Evolutionary conservation across 1,140 invertebrate species (phyloP), one percentile per base, ranked within the genome.

Genomic region (Euschistus heros): DNA sequence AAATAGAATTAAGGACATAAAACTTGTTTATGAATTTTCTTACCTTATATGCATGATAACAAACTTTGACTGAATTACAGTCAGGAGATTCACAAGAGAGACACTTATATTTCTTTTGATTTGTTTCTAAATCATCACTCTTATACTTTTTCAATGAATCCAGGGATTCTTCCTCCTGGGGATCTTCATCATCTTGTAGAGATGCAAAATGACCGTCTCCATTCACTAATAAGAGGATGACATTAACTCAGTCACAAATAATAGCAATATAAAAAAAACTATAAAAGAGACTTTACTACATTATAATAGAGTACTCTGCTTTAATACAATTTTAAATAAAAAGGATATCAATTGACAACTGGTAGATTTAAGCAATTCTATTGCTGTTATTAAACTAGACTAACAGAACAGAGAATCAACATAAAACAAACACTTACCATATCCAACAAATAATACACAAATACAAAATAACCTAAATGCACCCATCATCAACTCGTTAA

Each of bases 41-140:
- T 57, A 57, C 54, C 54, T 57, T 72, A 20, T 72, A 67, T 22
- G 74, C 74, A 64, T 71, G 69, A 18, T 60, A 30, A 68, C 75
- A 76, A 15, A 68, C 62, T 20, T 69, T 52, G 54, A 61, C 42
- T 47, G 65, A 42, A 17, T 22, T 60, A 67, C 75, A 76, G 50
- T 74, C 67, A 20, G 73, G 73, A 27, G 70, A 66, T 52, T 75
- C 73, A 68, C 74, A 75, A 22, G 70, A 71, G 59, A 68, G 63
- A 63, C 74, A 75, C 55, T 70, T 71, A 63, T 70, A 73, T 60
- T 69, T 69, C 64, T 57, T 57, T 24, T 20, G 54, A 17, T 22
- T 20, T 0, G 54, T 2, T 57, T 57, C 20, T 8, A 13, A 14
- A 6, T 14, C 14, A 1, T 20, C 33, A 37, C 33, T 37, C 33